Conservation (phyloP, 1,140 invertebrate genomes). For the Episyrphus balteatus region DNA sequence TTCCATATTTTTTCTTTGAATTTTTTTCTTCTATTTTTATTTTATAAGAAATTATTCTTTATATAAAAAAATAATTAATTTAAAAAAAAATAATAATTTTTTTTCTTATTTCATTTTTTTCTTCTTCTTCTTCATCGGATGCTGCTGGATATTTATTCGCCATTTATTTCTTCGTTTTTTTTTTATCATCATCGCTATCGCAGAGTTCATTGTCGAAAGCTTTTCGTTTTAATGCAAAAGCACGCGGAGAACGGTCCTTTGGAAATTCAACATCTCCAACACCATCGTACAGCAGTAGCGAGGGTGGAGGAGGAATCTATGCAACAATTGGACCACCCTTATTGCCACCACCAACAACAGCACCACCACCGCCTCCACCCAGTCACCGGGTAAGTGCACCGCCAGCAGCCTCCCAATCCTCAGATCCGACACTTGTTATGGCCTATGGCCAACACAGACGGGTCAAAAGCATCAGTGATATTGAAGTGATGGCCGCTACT, state of each 20-base stretch:
- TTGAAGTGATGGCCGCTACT: constrained; percentile 46
- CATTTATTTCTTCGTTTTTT: no score
- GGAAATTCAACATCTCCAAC: constrained; percentile 36
- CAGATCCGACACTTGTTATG: constrained; percentile 14
- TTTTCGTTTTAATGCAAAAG: constrained; percentile 33
- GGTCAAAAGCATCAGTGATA: constrained; percentile 61
- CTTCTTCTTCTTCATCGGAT: background rate
- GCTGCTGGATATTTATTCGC: no score
- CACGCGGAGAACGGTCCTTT: constrained; percentile 30
- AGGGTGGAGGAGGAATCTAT: constrained; percentile 36
- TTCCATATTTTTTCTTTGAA: no score
- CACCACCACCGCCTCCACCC: constrained; percentile 38
- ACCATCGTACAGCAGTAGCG: constrained; percentile 36
- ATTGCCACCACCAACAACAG: constrained; percentile 46
- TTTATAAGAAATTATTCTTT: background rate
- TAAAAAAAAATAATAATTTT: background rate
- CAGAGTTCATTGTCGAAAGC: constrained; percentile 36
- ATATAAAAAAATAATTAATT: background rate
- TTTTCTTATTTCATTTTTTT: constrained; percentile 1
- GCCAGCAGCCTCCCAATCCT: constrained; percentile 25
- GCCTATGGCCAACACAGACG: constrained; percentile 45
- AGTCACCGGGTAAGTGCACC: constrained; percentile 40
- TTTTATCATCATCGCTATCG: background rate
- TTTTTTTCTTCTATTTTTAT: no score
- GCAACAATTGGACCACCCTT: constrained; percentile 46